These are phyloP conservation scores for Spodoptera picta DNA, from an alignment of 2,888 invertebrate genomes.

Conservation along the genomic window DNA sequence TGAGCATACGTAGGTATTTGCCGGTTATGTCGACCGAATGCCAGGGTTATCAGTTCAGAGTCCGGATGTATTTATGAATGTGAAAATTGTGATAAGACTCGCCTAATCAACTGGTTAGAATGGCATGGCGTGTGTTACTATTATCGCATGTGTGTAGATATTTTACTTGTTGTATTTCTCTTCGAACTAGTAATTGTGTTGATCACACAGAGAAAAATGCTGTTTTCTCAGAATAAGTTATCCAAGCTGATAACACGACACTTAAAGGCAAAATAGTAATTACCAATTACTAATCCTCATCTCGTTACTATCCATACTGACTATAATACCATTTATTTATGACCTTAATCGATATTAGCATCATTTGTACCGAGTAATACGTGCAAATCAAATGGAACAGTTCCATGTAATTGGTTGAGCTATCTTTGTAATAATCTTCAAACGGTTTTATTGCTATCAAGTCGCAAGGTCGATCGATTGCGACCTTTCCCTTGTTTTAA, in stretches of 20 bases:
- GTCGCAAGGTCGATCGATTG: conserved; percentile 46
- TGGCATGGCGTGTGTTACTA: conserved; percentile 8
- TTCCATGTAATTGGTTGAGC: conserved; percentile 11
- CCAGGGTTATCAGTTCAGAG: conserved; percentile 58
- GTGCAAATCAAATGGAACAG: too few relatives aligned
- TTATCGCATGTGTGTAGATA: neutral
- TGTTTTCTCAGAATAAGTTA: too few relatives aligned
- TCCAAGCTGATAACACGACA: too few relatives aligned
- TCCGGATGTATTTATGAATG: conserved; percentile 49
- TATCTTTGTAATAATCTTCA: conserved; percentile 41
- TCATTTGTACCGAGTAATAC: too few relatives aligned
- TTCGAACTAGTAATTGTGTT: too few relatives aligned
- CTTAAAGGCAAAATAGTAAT: too few relatives aligned
- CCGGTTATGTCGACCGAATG: conserved; percentile 19
- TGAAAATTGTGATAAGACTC: conserved; percentile 52
- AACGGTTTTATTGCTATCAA: conserved; percentile 38
- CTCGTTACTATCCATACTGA: too few relatives aligned
- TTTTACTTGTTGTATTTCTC: too few relatives aligned
- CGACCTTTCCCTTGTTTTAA: conserved; percentile 24
- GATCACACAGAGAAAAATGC: too few relatives aligned
- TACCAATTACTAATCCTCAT: too few relatives aligned
- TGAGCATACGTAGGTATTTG: conserved; percentile 12
- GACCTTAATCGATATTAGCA: too few relatives aligned
- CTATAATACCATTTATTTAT: too few relatives aligned
- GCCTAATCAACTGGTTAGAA: conserved; percentile 26